phyloP scores from a whole-genome alignment of 1,140 invertebrate species.

The Tyrophagus putrescentiae region DNA sequence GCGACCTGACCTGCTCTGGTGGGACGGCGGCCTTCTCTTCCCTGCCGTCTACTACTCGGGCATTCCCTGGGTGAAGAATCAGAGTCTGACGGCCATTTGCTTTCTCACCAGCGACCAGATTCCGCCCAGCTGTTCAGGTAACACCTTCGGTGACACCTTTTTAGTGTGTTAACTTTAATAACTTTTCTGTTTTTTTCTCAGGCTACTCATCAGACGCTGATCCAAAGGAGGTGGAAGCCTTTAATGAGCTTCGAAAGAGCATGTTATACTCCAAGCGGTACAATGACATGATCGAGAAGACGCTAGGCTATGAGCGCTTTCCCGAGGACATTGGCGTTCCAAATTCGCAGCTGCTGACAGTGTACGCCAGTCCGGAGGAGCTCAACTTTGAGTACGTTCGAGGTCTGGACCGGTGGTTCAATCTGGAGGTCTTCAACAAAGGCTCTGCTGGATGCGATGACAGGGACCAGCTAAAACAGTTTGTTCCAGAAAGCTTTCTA shows the following conservation, averaged over 20 bases:
- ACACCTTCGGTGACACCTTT: not conserved
- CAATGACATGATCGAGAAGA: not conserved
- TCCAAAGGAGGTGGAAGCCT: not conserved
- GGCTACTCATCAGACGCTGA: not conserved
- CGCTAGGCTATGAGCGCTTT: not conserved
- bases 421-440: not conserved
- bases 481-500: not conserved
- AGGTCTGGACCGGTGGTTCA: not conserved
- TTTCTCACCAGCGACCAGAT: not conserved
- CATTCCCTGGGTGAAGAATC: slow-evolving; percentile 17
- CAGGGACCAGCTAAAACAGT: not conserved
- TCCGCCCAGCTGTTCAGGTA: not conserved
- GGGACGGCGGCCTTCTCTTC: not conserved
- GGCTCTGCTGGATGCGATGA: not conserved
- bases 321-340: not conserved
- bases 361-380: slow-evolving; percentile 20
- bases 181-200: not conserved
- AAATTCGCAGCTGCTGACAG: slow-evolving; percentile 4
- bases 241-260: not conserved
- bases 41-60: slow-evolving; percentile 1
- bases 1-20: not conserved
- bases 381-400: slow-evolving; percentile 11
- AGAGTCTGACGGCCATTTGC: not conserved
- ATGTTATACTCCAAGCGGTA: not conserved
- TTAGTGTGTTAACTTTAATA: not conserved